Evolutionary conservation across 1,140 invertebrate species (phyloP).

Genomic region (Monochamus saltuarius): DNA sequence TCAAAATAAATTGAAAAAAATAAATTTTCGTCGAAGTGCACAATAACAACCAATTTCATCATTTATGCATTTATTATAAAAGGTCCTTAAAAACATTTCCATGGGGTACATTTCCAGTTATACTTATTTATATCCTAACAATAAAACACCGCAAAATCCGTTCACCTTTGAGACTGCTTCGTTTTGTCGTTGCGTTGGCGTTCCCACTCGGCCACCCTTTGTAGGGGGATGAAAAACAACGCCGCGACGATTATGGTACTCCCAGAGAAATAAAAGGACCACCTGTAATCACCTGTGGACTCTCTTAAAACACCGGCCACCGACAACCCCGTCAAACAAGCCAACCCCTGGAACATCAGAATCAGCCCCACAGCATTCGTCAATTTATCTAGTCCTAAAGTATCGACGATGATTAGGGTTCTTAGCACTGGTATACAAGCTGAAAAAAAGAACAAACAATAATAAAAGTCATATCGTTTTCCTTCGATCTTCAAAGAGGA

Average conservation of each 20-base stretch:
- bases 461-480: too few species aligned
- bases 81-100: too few species aligned
- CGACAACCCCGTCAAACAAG: conserved; percentile 21
- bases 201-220: neutral
- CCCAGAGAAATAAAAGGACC: conserved; percentile 30
- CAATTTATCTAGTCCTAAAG: conserved; percentile 31
- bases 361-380: conserved; percentile 33
- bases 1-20: too few species aligned
- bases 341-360: conserved; percentile 34
- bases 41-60: too few species aligned
- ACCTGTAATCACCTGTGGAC: conserved; percentile 22
- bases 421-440: conserved; percentile 30
- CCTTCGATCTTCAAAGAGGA: too few species aligned
- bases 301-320: conserved; percentile 26
- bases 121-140: too few species aligned
- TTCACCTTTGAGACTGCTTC: too few species aligned
- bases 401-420: conserved; percentile 32
- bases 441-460: conserved; percentile 1
- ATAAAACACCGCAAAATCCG: too few species aligned
- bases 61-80: too few species aligned
- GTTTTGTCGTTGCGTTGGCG: neutral
- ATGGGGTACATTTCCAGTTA: too few species aligned
- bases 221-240: conserved; percentile 22
- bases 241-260: conserved; percentile 17
- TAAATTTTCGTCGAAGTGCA: too few species aligned